A percentile compares a stretch with the other conserved stretches of the same genome.
phyloP scores from a whole-genome alignment of 2,797 vertebrate species.

The Cynodonichthys magdalenae region DNA sequence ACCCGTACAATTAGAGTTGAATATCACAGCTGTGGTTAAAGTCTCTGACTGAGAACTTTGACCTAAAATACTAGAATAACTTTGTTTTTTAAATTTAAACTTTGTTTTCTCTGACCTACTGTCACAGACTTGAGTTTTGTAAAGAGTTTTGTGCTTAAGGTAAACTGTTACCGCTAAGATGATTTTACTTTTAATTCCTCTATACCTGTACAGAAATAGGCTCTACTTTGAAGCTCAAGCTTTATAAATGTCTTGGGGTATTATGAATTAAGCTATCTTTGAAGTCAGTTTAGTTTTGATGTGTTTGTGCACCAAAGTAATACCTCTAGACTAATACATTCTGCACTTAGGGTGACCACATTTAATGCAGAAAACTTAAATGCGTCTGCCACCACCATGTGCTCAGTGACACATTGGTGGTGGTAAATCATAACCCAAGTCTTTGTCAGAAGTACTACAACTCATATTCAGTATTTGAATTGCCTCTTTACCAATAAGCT shows the following conservation, averaged over 20 bases:
- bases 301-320: not conserved
- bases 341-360: not conserved
- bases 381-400: too few species aligned
- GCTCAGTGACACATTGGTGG: too few species aligned
- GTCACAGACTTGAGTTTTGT: not conserved
- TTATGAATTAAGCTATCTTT: conserved; percentile 18
- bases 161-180: conserved; percentile 15
- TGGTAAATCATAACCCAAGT: too few species aligned
- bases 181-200: conserved; percentile 17
- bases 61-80: too few species aligned
- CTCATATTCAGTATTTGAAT: too few species aligned
- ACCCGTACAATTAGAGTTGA: not conserved
- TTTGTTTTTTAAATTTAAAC: too few species aligned
- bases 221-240: conserved; percentile 11
- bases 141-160: not conserved
- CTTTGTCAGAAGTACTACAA: too few species aligned
- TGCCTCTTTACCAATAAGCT: too few species aligned
- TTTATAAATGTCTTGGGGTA: not conserved
- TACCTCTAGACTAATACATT: not conserved
- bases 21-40: not conserved
- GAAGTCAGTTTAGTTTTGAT: conserved; percentile 10
- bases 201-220: conserved; percentile 7
- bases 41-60: too few species aligned
- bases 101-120: too few species aligned
- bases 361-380: too few species aligned